These are phyloP conservation scores for Acanthochromis polyacanthus DNA, from an alignment of 2,113 vertebrate species.

Conservation along the genomic window DNA sequence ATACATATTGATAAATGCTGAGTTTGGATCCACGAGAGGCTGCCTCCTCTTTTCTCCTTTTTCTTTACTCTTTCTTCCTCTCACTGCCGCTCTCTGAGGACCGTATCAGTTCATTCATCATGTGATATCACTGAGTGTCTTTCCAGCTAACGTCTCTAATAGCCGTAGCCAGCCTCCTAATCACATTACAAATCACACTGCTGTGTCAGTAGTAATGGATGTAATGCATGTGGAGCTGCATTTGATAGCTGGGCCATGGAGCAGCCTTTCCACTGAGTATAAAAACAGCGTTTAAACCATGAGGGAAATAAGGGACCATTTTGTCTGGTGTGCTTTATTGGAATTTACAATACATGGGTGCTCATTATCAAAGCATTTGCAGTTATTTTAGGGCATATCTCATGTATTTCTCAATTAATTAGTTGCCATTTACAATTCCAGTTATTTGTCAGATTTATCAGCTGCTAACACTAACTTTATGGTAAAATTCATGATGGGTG, in stretches of 20 bases:
- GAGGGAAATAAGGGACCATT: no score
- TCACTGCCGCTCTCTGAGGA: slow-evolving; percentile 25
- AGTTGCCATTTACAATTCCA: no score
- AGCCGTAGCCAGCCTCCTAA: slow-evolving; percentile 55
- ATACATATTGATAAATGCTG: slow-evolving; percentile 50
- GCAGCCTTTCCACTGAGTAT: slow-evolving; percentile 8
- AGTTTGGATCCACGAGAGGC: slow-evolving; percentile 23
- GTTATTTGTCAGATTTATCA: no score
- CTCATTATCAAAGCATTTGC: no score
- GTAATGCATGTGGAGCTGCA: slow-evolving; percentile 37
- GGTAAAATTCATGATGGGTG: no score
- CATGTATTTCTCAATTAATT: no score
- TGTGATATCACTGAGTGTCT: slow-evolving; percentile 55
- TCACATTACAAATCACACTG: slow-evolving; percentile 73
- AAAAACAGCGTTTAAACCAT: slow-evolving; percentile 4
- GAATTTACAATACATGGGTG: neutral
- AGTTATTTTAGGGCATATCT: no score
- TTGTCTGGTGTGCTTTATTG: neutral
- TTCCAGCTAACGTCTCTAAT: slow-evolving; percentile 54
- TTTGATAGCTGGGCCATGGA: slow-evolving; percentile 13
- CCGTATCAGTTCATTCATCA: slow-evolving; percentile 58
- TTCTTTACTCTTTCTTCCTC: slow-evolving; percentile 22
- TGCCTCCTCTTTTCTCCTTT: slow-evolving; percentile 3
- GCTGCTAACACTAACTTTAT: no score
- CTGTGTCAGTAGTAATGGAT: slow-evolving; percentile 61